Evolutionary conservation across 2,888 invertebrate species (phyloP).

Genomic region (Blastobasis lacticolella): DNA sequence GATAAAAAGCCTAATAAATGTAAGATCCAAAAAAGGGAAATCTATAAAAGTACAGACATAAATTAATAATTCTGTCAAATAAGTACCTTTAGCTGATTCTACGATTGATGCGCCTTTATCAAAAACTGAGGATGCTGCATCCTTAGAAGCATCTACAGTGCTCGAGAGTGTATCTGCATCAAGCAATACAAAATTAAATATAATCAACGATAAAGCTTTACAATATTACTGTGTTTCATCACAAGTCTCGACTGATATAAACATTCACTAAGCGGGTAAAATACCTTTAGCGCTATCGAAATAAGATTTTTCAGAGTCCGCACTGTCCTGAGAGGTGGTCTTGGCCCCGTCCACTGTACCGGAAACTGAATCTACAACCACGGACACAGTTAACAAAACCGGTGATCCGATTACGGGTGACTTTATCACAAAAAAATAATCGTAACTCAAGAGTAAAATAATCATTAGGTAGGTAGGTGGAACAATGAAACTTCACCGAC

Average conservation of each 20-base stretch:
- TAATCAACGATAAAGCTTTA: too few relatives aligned
- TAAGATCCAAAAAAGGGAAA: neutral
- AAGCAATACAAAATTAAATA: neutral
- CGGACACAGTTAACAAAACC: too few relatives aligned
- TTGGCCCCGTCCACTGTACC: too few relatives aligned
- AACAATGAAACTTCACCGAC: too few relatives aligned
- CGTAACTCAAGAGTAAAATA: too few relatives aligned
- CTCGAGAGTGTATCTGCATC: constrained; percentile 21
- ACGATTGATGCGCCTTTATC: constrained; percentile 38
- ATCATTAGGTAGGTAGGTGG: too few relatives aligned
- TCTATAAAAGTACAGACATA: constrained; percentile 18
- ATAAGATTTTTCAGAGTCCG: constrained; percentile 41
- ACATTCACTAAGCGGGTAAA: too few relatives aligned
- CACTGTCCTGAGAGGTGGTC: neutral
- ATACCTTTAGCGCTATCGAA: constrained; percentile 36
- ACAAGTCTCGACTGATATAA: too few relatives aligned
- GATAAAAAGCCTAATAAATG: constrained; percentile 1
- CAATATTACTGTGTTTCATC: too few relatives aligned
- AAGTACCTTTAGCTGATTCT: constrained; percentile 36
- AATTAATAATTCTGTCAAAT: neutral
- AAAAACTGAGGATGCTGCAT: constrained; percentile 33
- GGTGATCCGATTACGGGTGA: too few relatives aligned
- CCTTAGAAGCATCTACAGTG: constrained; percentile 34
- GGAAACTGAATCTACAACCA: too few relatives aligned
- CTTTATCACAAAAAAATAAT: too few relatives aligned